These are phyloP conservation scores for Larimichthys polyactis DNA, from an alignment of 2,113 vertebrate genomes.

Conservation along the genomic window DNA sequence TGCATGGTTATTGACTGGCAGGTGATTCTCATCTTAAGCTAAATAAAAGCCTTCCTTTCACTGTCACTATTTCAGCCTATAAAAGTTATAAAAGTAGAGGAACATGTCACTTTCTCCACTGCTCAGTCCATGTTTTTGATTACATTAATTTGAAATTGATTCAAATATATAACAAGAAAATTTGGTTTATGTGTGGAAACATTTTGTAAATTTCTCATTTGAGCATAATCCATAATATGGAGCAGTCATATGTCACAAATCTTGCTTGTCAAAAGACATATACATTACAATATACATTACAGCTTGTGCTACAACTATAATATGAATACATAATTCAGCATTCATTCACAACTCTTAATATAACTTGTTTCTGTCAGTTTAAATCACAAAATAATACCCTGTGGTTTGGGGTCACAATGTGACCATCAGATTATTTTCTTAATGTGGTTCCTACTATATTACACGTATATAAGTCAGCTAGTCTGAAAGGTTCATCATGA, in stretches of 20 bases:
- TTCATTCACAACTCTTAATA: background rate
- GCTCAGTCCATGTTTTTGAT: background rate
- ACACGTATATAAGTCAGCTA: background rate
- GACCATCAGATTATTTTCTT: background rate
- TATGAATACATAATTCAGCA: background rate
- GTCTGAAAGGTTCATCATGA: background rate
- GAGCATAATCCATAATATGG: background rate
- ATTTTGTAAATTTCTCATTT: background rate
- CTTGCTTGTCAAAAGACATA: too few relatives aligned
- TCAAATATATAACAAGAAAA: background rate
- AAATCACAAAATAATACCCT: background rate
- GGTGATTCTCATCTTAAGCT: background rate
- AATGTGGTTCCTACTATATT: background rate
- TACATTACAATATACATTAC: too few relatives aligned
- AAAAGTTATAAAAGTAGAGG: too few relatives aligned
- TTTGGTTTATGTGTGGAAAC: background rate
- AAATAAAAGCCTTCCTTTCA: background rate
- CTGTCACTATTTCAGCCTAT: too few relatives aligned
- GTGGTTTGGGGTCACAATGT: background rate
- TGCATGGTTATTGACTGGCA: too few relatives aligned
- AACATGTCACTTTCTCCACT: background rate
- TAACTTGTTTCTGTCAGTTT: background rate
- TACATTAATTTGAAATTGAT: background rate
- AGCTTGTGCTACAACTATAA: background rate
- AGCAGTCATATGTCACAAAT: too few relatives aligned